These are phyloP conservation scores for Ondatra zibethicus DNA, from an alignment of 2,113 vertebrate species.

Conservation along the genomic window DNA sequence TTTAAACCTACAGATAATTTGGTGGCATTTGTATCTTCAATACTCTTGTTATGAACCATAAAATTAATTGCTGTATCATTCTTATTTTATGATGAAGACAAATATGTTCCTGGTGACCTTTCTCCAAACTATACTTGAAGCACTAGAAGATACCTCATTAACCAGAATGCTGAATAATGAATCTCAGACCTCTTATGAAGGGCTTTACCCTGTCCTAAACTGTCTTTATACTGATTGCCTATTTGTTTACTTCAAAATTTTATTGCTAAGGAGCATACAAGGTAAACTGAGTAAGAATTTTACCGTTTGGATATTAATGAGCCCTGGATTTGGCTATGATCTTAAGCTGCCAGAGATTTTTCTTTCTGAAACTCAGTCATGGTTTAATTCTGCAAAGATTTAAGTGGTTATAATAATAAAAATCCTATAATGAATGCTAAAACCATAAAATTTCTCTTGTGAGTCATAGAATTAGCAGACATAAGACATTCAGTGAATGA, in stretches of 20 bases:
- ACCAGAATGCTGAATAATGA: slow-evolving; percentile 29
- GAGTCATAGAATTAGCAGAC: background rate
- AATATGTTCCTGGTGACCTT: slow-evolving; percentile 45
- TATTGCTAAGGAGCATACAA: background rate
- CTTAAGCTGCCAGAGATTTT: background rate
- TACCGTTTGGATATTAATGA: background rate
- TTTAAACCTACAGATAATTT: slow-evolving; percentile 1
- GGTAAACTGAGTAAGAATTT: background rate
- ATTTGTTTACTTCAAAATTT: slow-evolving; percentile 44
- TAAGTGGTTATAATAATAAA: background rate
- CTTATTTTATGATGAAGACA: slow-evolving; percentile 61
- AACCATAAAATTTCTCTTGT: background rate
- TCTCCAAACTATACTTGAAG: background rate
- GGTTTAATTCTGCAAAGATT: background rate
- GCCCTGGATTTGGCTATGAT: background rate
- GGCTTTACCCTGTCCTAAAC: background rate
- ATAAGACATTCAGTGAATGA: background rate
- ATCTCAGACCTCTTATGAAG: background rate
- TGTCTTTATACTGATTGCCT: background rate
- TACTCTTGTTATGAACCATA: slow-evolving; percentile 32
- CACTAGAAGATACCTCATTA: slow-evolving; percentile 14
- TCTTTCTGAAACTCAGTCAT: background rate
- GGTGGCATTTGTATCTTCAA: slow-evolving; percentile 46
- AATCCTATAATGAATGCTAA: background rate
- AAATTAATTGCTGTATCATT: slow-evolving; percentile 56